These are phyloP conservation scores for Etheostoma spectabile DNA, from an alignment of 2,113 vertebrate genomes.

Conservation along the genomic window DNA sequence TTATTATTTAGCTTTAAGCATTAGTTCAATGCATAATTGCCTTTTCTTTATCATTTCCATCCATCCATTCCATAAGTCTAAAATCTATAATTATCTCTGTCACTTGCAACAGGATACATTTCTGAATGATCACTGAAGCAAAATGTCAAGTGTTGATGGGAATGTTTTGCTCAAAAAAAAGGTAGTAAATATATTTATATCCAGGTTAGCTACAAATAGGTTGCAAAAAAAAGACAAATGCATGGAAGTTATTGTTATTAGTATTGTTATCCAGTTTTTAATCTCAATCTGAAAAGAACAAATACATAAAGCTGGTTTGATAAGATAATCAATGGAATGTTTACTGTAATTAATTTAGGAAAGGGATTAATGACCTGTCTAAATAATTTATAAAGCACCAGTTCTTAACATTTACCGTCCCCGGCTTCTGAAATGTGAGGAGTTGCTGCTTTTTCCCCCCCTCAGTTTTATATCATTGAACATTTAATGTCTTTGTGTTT, in stretches of 20 bases:
- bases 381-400: not conserved
- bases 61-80: not conserved
- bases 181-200: not conserved
- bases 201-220: not conserved
- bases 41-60: constrained; percentile 2
- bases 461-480: not conserved
- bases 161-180: not conserved
- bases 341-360: not conserved
- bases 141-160: not conserved
- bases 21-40: not conserved
- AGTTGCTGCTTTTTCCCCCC: not conserved
- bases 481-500: not conserved
- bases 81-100: not conserved
- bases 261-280: not conserved
- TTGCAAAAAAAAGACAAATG: not conserved
- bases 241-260: too few relatives aligned
- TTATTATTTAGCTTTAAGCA: not conserved
- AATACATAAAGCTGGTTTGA: too few relatives aligned
- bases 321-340: not conserved
- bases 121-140: not conserved
- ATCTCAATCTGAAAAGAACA: not conserved
- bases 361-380: not conserved
- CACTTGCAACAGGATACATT: not conserved
- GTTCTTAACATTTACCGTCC: not conserved
- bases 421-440: not conserved